phyloP scores from a whole-genome alignment of 2,888 invertebrate genomes.

The Dexiosoma caninum region DNA sequence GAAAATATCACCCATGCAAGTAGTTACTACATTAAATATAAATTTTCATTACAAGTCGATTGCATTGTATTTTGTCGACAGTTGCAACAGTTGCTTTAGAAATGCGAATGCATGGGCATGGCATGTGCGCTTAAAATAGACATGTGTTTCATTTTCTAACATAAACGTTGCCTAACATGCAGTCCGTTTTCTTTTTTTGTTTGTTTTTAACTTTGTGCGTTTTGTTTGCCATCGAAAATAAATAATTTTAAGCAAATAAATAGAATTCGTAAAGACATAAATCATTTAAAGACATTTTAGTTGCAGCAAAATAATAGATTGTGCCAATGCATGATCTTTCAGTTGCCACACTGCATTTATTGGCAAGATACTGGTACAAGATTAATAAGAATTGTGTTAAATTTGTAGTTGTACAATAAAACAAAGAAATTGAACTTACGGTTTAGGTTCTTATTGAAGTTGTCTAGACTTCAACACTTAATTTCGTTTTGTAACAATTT shows the following conservation, averaged over 20 bases:
- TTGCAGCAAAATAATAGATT: not conserved
- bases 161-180: constrained; percentile 25
- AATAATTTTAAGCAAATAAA: not conserved
- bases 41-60: not conserved
- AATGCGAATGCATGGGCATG: not conserved
- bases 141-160: constrained; percentile 29
- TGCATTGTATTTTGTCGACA: not conserved
- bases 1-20: not conserved
- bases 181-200: no score
- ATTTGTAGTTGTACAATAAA: not conserved
- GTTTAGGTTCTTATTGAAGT: not conserved
- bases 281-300: constrained; percentile 8
- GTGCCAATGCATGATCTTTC: not conserved
- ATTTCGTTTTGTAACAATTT: constrained; percentile 1
- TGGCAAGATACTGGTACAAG: not conserved
- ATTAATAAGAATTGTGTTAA: not conserved
- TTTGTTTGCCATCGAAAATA: not conserved
- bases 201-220: constrained; percentile 14
- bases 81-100: not conserved
- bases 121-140: not conserved
- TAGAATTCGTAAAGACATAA: not conserved
- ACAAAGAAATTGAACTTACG: not conserved
- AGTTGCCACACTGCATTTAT: not conserved
- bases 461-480: constrained; percentile 1
- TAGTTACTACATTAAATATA: not conserved